Conservation (phyloP, 2,888 invertebrate genomes). For the Syrista parreyssii region DNA sequence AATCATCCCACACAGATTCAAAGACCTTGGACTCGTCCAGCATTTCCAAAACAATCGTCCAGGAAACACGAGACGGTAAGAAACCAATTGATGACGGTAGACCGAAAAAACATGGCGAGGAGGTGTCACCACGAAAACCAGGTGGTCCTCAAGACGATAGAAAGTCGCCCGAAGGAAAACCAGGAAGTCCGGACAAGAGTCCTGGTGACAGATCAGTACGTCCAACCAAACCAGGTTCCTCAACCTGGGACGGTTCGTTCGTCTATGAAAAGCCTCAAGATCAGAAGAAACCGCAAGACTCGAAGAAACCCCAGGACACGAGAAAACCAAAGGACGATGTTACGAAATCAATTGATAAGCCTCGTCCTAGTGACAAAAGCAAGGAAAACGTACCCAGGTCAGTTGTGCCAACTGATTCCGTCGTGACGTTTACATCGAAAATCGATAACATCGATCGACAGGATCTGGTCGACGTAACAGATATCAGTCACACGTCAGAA, state of each 20-base stretch:
- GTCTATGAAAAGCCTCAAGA: conserved; percentile 44
- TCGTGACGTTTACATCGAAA: conserved; percentile 8
- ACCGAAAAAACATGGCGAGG: conserved; percentile 9
- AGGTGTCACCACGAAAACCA: conserved; percentile 10
- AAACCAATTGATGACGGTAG: conserved; percentile 13
- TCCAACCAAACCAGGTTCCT: conserved; percentile 52
- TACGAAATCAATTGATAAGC: neutral
- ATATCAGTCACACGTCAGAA: conserved; percentile 63
- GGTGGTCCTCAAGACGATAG: neutral
- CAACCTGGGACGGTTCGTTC: conserved; percentile 57
- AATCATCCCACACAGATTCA: conserved; percentile 25
- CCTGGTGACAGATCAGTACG: conserved; percentile 39
- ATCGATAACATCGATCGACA: conserved; percentile 17
- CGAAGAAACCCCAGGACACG: conserved; percentile 27
- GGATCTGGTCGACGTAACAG: conserved; percentile 63
- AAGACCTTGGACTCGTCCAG: conserved; percentile 31
- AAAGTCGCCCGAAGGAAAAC: neutral
- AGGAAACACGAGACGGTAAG: conserved; percentile 15
- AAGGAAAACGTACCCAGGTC: neutral
- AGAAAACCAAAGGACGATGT: conserved; percentile 18
- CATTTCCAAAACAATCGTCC: conserved; percentile 17
- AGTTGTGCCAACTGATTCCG: neutral
- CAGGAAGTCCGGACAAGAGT: conserved; percentile 36
- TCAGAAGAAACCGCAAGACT: conserved; percentile 17
- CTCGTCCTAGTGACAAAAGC: conserved; percentile 11